Conservation (phyloP, 23 tunicate genomes). For the Botrylloides violaceus region DNA sequence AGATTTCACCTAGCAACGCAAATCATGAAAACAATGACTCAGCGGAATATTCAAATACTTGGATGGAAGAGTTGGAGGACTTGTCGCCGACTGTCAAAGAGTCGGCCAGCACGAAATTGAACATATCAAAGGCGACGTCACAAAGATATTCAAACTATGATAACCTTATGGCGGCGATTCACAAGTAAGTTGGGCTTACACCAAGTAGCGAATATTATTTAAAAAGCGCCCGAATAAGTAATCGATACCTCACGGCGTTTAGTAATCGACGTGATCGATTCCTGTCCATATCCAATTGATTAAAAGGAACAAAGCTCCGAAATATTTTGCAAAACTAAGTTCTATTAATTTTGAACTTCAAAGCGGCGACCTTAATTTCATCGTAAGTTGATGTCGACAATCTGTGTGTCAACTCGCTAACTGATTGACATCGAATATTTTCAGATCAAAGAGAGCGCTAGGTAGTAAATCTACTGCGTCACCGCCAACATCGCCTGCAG, state of each 20-base stretch:
- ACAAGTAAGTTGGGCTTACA: slow-evolving; percentile 1
- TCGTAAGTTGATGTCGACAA: no score
- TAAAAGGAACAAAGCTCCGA: no score
- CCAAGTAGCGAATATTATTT: background rate
- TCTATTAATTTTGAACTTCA: no score
- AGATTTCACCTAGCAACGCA: background rate
- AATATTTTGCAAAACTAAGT: no score
- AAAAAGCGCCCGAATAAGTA: no score
- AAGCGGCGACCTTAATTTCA: no score
- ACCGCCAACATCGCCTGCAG: slow-evolving; percentile 36
- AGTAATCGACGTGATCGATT: no score
- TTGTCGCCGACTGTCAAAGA: background rate
- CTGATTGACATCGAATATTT: no score
- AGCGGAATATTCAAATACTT: background rate
- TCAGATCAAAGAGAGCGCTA: slow-evolving; percentile 23
- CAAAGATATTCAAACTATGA: slow-evolving; percentile 13
- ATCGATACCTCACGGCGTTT: no score
- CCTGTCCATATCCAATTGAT: no score
- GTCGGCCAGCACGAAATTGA: background rate
- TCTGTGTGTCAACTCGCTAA: no score
- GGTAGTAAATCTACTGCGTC: slow-evolving; percentile 8
- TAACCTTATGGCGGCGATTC: slow-evolving; percentile 19
- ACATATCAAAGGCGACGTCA: background rate
- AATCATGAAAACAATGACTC: background rate
- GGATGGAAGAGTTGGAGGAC: background rate